phyloP scores from a whole-genome alignment of 2,797 vertebrate genomes.

The Merluccius polli region DNA sequence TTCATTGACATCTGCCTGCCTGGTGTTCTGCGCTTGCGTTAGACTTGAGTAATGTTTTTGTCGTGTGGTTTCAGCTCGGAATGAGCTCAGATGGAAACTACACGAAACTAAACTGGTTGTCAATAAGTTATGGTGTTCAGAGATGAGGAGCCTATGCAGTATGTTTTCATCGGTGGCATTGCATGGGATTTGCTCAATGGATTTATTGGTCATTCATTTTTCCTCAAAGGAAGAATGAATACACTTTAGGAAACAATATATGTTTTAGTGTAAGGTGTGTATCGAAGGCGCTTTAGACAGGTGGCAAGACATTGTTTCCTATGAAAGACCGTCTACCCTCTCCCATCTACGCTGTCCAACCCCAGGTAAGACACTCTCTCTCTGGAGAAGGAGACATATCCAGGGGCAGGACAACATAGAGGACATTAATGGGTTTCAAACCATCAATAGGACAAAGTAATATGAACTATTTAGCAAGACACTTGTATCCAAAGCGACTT shows the following conservation, averaged over 20 bases:
- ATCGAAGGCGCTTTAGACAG: background rate
- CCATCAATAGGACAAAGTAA: background rate
- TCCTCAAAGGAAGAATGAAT: background rate
- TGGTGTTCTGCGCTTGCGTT: constrained; percentile 12
- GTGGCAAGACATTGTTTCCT: background rate
- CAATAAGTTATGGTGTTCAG: background rate
- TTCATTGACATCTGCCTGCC: constrained; percentile 4
- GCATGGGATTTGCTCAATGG: background rate
- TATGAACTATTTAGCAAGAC: background rate
- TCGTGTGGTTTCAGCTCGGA: background rate
- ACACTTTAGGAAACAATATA: background rate
- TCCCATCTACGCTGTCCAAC: background rate
- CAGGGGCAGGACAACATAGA: no score
- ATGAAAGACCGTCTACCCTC: background rate
- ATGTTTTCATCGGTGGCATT: background rate
- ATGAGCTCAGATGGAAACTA: background rate
- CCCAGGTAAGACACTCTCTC: background rate
- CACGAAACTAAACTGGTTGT: background rate
- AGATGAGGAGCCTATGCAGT: background rate
- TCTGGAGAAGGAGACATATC: background rate
- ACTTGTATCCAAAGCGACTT: background rate
- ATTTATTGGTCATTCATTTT: background rate
- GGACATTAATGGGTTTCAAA: background rate
- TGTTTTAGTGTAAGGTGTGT: background rate
- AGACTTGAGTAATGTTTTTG: constrained; percentile 31